Evolutionary conservation across 1,140 invertebrate genomes (phyloP).

Genomic region (Drosophila sturtevanti): DNA sequence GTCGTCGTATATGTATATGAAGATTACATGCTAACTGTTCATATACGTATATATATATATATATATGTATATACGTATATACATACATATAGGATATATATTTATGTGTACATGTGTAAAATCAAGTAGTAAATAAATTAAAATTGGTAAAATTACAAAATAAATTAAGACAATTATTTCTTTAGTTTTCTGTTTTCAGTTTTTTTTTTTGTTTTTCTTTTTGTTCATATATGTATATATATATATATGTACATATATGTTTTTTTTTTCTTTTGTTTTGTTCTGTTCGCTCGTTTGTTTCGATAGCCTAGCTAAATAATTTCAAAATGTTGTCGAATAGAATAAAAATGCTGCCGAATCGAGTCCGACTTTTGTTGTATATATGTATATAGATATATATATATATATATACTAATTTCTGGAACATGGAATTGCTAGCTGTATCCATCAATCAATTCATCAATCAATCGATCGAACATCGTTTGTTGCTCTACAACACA

Average conservation of each 20-base stretch:
- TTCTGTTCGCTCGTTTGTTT: slow-evolving; percentile 30
- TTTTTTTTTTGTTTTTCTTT: slow-evolving; percentile 43
- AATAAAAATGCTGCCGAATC: slow-evolving; percentile 44
- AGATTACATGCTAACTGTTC: slow-evolving; percentile 38
- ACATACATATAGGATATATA: too few relatives aligned
- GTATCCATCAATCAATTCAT: slow-evolving; percentile 57
- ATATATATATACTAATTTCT: slow-evolving; percentile 48
- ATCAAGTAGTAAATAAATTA: slow-evolving; percentile 10
- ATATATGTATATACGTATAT: not conserved
- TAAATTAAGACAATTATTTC: slow-evolving; percentile 51
- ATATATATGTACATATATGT: too few relatives aligned
- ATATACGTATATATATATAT: not conserved
- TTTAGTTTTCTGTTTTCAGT: slow-evolving; percentile 24
- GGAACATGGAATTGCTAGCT: slow-evolving; percentile 81
- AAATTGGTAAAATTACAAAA: slow-evolving; percentile 58
- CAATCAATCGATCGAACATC: slow-evolving; percentile 16
- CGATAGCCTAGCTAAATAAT: slow-evolving; percentile 44
- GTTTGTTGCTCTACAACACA: slow-evolving; percentile 39
- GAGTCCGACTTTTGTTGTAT: slow-evolving; percentile 20
- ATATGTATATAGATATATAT: slow-evolving; percentile 29
- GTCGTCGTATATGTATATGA: slow-evolving; percentile 43
- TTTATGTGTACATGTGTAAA: not conserved
- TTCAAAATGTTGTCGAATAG: slow-evolving; percentile 40
- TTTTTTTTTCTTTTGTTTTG: slow-evolving; percentile 28
- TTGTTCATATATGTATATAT: slow-evolving; percentile 45